Base-by-base conservation (phyloP, 2,888 invertebrate genomes). In the Aradus depressus region DNA sequence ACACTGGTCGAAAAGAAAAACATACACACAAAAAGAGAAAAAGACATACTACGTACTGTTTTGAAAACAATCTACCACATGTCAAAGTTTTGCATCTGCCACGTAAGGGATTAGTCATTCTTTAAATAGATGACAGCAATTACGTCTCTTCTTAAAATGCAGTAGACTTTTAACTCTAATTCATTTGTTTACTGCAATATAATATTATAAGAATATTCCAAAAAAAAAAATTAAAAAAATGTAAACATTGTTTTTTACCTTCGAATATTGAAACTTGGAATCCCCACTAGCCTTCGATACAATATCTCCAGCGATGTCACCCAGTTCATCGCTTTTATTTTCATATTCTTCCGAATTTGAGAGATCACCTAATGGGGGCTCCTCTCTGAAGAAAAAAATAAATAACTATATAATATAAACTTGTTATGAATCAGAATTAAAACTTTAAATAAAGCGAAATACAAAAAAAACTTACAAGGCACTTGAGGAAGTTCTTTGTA, bases 251-350 rank as follows among this genome's bases (percentile, higher is more conserved):
- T 10, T 19, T 44, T 50, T 58, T 65, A 76, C 76, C 71, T 76
- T 75, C 49, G 83, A 84, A 64, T 83, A 81, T 19, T 78, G 79
- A 61, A 81, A 73, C 63, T 81, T 80, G 57, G 80, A 76, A 68
- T 84, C 80, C 60, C 75, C 73, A 3, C 76, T 73, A 41, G 53
- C 50, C 47, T 51, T 50, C 23, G 37, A 39, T n/a, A 58, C 44
- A n/a, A 61, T 45, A 31, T 60, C 55, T 37, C 58, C 58, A 8
- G 62, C 62, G n/a, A 54, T 56, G 1, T 57, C 57, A 48, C 56
- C 58, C 3, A 61, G 44, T 45, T 60, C 58, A 31, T 53, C 53
- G 18, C 25, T 51, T 31, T 54, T 55, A 19, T 48, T 50, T 42
- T 54, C 52, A 12, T 52, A 50, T 39, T 55, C 57, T 50, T 58